Evolutionary conservation across 2,797 vertebrate species (phyloP).

Genomic region (Tadarida brasiliensis): DNA sequence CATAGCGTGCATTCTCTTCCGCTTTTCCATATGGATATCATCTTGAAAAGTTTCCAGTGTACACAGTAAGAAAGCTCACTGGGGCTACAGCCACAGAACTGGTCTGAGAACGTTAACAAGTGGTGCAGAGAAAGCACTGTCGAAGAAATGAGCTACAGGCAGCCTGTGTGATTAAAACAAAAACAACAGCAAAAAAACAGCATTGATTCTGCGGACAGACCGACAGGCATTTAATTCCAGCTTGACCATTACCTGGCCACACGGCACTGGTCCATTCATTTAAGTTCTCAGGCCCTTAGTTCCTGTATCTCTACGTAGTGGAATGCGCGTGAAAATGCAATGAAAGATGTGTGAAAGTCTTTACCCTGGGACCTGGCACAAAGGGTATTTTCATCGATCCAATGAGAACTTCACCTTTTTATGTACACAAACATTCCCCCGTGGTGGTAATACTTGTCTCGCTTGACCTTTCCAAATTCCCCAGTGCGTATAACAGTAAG

Average conservation of each 20-base stretch:
- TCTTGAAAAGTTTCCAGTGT: conserved; percentile 71
- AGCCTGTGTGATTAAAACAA: background rate
- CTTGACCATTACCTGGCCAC: background rate
- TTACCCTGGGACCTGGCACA: background rate
- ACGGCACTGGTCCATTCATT: background rate
- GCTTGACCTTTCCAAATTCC: conserved; percentile 53
- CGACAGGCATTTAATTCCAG: background rate
- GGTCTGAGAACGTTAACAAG: conserved; percentile 41
- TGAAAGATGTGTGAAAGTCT: background rate
- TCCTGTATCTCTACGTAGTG: background rate
- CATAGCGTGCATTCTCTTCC: conserved; percentile 52
- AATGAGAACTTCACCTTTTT: conserved; percentile 1
- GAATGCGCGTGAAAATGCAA: background rate
- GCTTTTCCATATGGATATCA: conserved; percentile 62
- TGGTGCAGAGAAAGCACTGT: background rate
- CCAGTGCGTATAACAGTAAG: background rate
- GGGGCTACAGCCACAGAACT: conserved; percentile 51
- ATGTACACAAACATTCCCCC: background rate
- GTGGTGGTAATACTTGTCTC: conserved; percentile 1
- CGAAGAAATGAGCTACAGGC: conserved; percentile 10
- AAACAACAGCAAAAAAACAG: background rate
- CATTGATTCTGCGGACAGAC: background rate
- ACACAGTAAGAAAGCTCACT: conserved; percentile 72
- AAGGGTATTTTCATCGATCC: conserved; percentile 17
- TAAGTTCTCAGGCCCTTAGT: background rate